These are phyloP conservation scores for Mormyrus lacerda DNA, from an alignment of 2,113 vertebrate genomes.

Conservation along the genomic window DNA sequence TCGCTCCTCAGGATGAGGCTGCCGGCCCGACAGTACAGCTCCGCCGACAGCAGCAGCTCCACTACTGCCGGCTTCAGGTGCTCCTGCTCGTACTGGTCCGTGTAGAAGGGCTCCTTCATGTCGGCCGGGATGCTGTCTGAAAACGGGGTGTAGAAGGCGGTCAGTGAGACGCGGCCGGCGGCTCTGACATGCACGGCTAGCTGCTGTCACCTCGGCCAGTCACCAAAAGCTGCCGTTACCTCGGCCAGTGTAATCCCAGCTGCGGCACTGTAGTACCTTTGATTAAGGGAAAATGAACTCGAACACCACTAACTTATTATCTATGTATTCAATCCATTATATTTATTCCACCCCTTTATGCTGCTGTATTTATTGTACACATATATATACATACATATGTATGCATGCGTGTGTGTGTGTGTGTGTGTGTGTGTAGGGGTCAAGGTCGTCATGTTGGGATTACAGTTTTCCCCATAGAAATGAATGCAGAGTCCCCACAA, in stretches of 20 bases:
- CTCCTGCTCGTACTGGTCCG: conserved; percentile 96
- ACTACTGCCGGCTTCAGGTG: conserved; percentile 91
- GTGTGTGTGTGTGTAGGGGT: no score
- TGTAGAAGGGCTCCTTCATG: conserved; percentile 87
- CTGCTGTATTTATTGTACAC: no score
- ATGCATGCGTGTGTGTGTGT: no score
- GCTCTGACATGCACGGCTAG: not conserved
- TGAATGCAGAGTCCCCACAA: no score
- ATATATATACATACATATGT: no score
- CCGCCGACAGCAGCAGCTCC: conserved; percentile 84
- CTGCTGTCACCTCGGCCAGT: not conserved
- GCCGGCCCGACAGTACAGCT: conserved; percentile 89
- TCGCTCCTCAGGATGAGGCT: conserved; percentile 87
- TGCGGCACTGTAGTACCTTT: not conserved
- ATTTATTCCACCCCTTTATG: no score
- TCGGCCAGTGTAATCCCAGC: not conserved
- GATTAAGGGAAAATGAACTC: not conserved
- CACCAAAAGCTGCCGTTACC: not conserved
- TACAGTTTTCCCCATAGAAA: no score
- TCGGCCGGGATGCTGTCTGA: conserved; percentile 86
- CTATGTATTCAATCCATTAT: no score
- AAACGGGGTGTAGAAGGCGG: not conserved
- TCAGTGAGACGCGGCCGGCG: not conserved
- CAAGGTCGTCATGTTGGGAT: no score
- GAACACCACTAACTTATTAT: no score